These are phyloP conservation scores for Fundulus diaphanus DNA, from an alignment of 2,797 vertebrate genomes.

Conservation along the genomic window DNA sequence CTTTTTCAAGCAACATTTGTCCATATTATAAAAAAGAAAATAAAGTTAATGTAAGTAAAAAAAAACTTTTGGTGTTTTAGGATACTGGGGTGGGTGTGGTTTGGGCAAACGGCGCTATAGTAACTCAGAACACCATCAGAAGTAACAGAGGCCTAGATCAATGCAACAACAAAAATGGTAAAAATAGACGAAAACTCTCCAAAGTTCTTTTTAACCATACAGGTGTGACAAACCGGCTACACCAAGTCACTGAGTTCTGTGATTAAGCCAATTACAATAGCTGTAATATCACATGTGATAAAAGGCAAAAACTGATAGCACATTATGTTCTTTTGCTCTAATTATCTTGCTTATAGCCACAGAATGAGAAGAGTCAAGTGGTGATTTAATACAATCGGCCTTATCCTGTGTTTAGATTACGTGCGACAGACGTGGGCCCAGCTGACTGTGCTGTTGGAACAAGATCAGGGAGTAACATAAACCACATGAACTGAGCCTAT, in stretches of 20 bases:
- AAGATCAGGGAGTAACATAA: constrained; percentile 20
- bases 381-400: constrained; percentile 30
- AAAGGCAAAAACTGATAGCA: constrained; percentile 35
- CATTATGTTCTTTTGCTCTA: constrained; percentile 26
- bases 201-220: constrained; percentile 6
- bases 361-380: constrained; percentile 1
- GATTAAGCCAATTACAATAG: not conserved
- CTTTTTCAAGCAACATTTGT: too few species aligned
- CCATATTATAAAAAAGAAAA: too few species aligned
- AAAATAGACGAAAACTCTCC: too few species aligned
- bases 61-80: too few species aligned
- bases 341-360: constrained; percentile 19
- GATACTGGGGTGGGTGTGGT: too few species aligned
- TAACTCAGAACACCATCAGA: too few species aligned
- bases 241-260: not conserved
- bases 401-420: constrained; percentile 31
- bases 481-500: constrained; percentile 25
- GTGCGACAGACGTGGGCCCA: constrained; percentile 24
- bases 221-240: constrained; percentile 2
- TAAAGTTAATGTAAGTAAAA: too few species aligned
- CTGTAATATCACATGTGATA: constrained; percentile 28
- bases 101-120: too few species aligned
- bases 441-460: not conserved
- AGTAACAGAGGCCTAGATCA: too few species aligned
- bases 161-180: too few species aligned